phyloP scores from a whole-genome alignment of 2,888 invertebrate species.

The Thymelicus acteon region DNA sequence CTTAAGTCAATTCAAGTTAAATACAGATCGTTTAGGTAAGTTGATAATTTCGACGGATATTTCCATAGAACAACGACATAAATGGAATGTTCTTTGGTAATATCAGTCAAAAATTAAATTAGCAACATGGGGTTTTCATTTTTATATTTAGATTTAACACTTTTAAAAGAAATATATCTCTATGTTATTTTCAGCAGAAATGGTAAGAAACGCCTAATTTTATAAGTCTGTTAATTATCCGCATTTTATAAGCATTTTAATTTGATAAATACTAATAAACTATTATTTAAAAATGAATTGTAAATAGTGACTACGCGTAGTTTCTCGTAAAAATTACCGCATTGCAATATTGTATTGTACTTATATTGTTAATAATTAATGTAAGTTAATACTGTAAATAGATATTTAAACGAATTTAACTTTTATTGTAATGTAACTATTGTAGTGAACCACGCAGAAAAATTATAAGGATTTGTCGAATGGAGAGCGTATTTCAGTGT shows the following conservation, averaged over 20 bases:
- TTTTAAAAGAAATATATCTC: neutral
- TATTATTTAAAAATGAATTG: conserved; percentile 45
- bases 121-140: neutral
- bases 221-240: neutral
- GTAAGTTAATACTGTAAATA: conserved; percentile 68
- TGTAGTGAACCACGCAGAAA: conserved; percentile 61
- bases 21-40: neutral
- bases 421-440: conserved; percentile 60
- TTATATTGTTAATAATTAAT: conserved; percentile 35
- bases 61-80: neutral
- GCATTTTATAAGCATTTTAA: neutral
- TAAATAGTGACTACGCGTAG: conserved; percentile 38
- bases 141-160: neutral
- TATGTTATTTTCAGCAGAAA: neutral
- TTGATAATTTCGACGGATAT: neutral
- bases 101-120: too few relatives aligned
- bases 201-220: neutral
- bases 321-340: conserved; percentile 42
- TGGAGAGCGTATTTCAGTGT: neutral
- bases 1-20: conserved; percentile 9
- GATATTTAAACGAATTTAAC: conserved; percentile 83
- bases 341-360: conserved; percentile 67
- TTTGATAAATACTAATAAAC: neutral
- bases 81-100: neutral
- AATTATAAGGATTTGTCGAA: neutral